Evolutionary conservation across 2,797 vertebrate genomes (phyloP), one percentile per base, ranked within the genome.

Genomic region (Phoeniculus purpureus): DNA sequence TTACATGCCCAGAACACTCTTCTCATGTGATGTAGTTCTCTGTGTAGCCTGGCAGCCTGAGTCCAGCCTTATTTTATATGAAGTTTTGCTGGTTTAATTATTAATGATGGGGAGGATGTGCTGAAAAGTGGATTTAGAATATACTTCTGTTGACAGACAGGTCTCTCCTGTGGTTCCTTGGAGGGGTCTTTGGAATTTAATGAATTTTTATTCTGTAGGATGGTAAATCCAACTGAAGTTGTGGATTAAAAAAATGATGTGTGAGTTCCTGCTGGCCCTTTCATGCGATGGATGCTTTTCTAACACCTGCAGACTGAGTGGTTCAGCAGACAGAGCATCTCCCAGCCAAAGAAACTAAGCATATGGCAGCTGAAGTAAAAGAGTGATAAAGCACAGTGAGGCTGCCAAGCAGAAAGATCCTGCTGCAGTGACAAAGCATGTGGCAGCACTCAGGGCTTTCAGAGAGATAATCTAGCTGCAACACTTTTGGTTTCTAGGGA

Each of bases 351-450:
- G 78, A 67, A 82, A 72, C 21, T 12, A 59, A 88, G 65, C 14
- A 20, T 77, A 62, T 70, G 58, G 81, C 75, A 90, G 61, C 81
- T 62, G 74, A 76, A 87, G 64, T 40, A 26, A 29, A 34, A 32
- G 75, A 72, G 34, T 66, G 92, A 91, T 85, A 89, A 81, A 89
- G 86, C 52, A 54, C 9, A 25, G 59, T 43, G 70, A 79, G 56
- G 34, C 93, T 95, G 91, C 91, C 91, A 92, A 89, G 83, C 66
- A 75, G 68, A 67, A 78, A 85, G 88, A 66, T 87, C 59, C 15
- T 71, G 59, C 59, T 55, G 1, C 40, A 82, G 59, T 56, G 73
- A 81, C 86, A 92, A 93, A 90, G 91, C 87, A 50, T 65, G 85
- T 91, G 77, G 87, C 78, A 84, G 48, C 68, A 40, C 72, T 76